phyloP scores from a whole-genome alignment of 2,888 invertebrate genomes.

The Drosophila histrio region DNA sequence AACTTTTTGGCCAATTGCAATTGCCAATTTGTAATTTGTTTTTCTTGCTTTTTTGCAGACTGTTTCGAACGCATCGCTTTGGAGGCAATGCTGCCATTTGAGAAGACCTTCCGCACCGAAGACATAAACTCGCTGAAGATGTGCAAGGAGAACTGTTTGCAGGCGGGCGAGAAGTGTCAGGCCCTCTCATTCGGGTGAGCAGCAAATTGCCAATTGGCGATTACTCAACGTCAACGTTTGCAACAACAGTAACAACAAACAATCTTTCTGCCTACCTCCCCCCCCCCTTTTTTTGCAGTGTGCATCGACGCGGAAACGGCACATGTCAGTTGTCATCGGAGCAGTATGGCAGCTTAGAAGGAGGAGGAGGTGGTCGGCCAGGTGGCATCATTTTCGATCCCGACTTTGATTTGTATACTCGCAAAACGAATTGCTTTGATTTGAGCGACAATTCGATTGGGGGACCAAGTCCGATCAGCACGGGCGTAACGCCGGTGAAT shows the following conservation, averaged over 20 bases:
- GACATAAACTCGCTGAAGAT: conserved; percentile 86
- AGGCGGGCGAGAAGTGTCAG: conserved; percentile 87
- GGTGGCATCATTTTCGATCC: conserved; percentile 86
- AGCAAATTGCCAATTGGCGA: conserved; percentile 33
- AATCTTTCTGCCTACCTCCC: conserved; percentile 4
- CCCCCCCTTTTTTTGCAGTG: conserved; percentile 83
- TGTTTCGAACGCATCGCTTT: conserved; percentile 88
- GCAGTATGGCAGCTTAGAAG: conserved; percentile 83
- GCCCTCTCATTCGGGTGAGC: conserved; percentile 88
- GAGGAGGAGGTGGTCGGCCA: conserved; percentile 83
- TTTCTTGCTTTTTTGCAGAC: conserved; percentile 83
- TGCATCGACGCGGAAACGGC: conserved; percentile 87
- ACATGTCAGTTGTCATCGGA: conserved; percentile 86
- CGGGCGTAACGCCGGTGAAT: conserved; percentile 70
- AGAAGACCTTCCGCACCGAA: conserved; percentile 87
- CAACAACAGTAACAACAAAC: not conserved
- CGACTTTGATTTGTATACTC: conserved; percentile 87
- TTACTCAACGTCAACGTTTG: conserved; percentile 44
- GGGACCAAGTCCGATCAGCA: conserved; percentile 60
- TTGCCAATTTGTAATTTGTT: conserved; percentile 31
- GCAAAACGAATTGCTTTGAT: conserved; percentile 85
- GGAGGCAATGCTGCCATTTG: conserved; percentile 86
- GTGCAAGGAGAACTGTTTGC: conserved; percentile 87
- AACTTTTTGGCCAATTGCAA: conserved; percentile 35
- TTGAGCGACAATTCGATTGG: conserved; percentile 81